A percentile compares a stretch with the other conserved stretches of the same genome.
Conservation (phyloP, 2,113 vertebrate genomes). For the Bos javanicus region DNA sequence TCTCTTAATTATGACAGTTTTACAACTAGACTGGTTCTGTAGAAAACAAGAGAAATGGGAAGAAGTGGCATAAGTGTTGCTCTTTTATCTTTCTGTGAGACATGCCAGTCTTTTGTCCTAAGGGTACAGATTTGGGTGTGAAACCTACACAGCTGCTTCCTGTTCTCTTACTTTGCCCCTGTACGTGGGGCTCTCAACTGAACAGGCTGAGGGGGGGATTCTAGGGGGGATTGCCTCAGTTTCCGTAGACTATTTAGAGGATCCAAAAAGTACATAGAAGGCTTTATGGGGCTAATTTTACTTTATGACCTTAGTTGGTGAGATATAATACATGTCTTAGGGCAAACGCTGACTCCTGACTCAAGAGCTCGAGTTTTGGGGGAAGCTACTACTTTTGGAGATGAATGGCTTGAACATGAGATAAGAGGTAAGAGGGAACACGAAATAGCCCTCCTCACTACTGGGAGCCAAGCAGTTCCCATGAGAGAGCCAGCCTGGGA, state of each 20-base stretch:
- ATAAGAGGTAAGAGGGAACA: neutral
- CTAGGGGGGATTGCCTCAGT: neutral
- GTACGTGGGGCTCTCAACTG: neutral
- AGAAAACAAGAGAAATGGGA: neutral
- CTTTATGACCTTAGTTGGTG: neutral
- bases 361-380: neutral
- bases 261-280: neutral
- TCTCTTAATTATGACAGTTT: neutral
- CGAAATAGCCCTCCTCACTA: fast-evolving
- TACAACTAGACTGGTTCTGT: neutral
- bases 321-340: neutral
- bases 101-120: neutral
- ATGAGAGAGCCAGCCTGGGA: neutral
- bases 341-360: neutral
- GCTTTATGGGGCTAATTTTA: neutral
- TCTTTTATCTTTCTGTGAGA: fast-evolving
- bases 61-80: neutral
- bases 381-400: neutral
- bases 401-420: neutral
- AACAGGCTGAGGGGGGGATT: neutral
- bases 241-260: neutral
- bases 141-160: neutral
- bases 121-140: neutral
- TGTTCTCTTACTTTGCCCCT: neutral
- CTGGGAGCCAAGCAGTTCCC: neutral